phyloP scores from a whole-genome alignment of 2,797 vertebrate genomes.

The Euphonia xanthogaster region DNA sequence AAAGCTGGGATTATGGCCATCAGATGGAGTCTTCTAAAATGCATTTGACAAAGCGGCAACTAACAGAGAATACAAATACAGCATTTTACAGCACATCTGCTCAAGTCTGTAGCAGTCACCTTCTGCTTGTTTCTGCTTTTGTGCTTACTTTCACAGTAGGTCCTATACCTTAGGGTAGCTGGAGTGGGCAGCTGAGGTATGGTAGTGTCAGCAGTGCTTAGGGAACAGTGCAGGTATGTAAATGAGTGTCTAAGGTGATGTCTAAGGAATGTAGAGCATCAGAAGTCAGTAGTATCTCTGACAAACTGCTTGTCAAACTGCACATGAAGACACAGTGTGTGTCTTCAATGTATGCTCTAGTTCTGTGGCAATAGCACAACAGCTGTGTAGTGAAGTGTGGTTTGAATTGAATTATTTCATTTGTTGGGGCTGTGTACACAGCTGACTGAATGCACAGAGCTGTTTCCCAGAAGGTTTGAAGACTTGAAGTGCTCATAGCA shows the following conservation, averaged over 20 bases:
- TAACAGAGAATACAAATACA: neutral
- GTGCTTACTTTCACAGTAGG: neutral
- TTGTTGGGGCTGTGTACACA: neutral
- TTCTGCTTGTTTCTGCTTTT: neutral
- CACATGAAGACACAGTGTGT: neutral
- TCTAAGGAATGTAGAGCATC: neutral
- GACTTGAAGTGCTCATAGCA: neutral
- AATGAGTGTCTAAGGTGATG: neutral
- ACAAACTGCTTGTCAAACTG: neutral
- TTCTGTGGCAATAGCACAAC: neutral
- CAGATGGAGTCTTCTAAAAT: neutral
- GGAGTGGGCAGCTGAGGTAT: neutral
- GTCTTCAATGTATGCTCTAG: neutral
- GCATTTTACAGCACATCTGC: neutral
- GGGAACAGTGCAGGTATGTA: neutral
- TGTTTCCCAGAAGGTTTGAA: neutral
- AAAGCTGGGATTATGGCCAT: neutral
- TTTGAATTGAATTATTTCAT: neutral
- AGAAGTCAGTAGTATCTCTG: neutral
- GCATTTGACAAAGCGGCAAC: neutral
- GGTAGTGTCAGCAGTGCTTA: neutral
- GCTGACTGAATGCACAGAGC: neutral
- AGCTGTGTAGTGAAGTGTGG: neutral
- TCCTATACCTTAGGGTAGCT: neutral
- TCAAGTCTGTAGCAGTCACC: neutral